A percentile compares a stretch with the other conserved stretches of the same genome.
Evolutionary conservation across 2,797 vertebrate species (phyloP).

Genomic region (Leptatherina wallacei): DNA sequence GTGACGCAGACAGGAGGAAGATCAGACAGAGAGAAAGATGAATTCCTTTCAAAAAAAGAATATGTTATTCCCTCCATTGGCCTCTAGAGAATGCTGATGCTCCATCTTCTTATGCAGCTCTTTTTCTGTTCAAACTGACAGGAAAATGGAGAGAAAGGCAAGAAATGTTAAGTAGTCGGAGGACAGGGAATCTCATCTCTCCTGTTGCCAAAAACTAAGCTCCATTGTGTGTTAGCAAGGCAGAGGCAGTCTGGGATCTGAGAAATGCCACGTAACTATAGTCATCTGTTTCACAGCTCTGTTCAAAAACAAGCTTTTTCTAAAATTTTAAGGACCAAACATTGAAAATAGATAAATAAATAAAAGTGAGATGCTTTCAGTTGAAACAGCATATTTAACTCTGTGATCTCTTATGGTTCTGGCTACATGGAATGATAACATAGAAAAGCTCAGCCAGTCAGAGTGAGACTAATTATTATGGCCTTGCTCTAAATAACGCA

Average conservation of each 20-base stretch:
- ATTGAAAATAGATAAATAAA: not conserved
- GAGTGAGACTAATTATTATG: not conserved
- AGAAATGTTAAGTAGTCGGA: conserved; percentile 47
- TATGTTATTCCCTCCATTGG: conserved; percentile 53
- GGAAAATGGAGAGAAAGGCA: not conserved
- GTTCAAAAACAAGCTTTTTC: conserved; percentile 14
- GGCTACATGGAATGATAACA: not conserved
- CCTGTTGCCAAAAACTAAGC: conserved; percentile 47
- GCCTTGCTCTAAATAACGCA: conserved; percentile 3
- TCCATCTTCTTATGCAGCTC: conserved; percentile 53
- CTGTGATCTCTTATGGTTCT: conserved; percentile 6
- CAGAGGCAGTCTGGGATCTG: conserved; percentile 7
- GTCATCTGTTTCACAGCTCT: conserved; percentile 1
- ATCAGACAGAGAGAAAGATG: conserved; percentile 43
- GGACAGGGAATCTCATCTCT: conserved; percentile 46
- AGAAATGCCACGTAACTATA: conserved; percentile 21
- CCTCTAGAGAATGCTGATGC: conserved; percentile 78
- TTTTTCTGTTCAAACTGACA: conserved; percentile 7
- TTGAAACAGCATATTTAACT: conserved; percentile 2
- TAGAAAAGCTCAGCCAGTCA: conserved; percentile 14
- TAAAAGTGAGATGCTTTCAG: not conserved
- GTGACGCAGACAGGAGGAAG: conserved; percentile 24
- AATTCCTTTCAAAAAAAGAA: conserved; percentile 31
- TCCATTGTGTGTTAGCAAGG: conserved; percentile 33
- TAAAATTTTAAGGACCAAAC: conserved; percentile 1